Conservation (phyloP, 2,888 invertebrate genomes). For the Dasysyrphus albostriatus region DNA sequence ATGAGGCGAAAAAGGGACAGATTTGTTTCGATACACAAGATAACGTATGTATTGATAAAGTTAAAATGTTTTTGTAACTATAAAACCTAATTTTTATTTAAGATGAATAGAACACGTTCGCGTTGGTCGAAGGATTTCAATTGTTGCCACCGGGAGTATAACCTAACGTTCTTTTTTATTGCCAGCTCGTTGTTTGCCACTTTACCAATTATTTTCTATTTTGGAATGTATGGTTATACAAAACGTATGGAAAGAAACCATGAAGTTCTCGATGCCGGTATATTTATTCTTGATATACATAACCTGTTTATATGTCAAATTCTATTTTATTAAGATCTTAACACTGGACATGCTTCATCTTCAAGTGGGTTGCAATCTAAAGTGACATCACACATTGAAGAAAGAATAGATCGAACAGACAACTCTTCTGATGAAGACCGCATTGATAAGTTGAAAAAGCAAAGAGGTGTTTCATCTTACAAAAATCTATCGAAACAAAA, state of each 20-base stretch:
- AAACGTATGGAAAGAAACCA: constrained; percentile 79
- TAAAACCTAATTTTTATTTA: background rate
- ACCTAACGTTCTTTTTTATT: constrained; percentile 77
- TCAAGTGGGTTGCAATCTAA: constrained; percentile 5
- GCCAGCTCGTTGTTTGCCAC: constrained; percentile 76
- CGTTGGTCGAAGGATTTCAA: constrained; percentile 80
- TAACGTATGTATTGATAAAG: constrained; percentile 9
- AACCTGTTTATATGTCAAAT: background rate
- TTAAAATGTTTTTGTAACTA: background rate
- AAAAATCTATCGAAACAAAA: background rate
- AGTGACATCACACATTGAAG: background rate
- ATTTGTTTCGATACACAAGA: constrained; percentile 65
- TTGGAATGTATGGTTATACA: constrained; percentile 77
- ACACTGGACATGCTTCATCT: constrained; percentile 31
- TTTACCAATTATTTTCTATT: constrained; percentile 80
- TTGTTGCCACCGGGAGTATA: constrained; percentile 80
- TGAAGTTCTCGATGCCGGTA: constrained; percentile 78
- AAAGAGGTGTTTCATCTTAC: background rate
- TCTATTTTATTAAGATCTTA: constrained; percentile 17
- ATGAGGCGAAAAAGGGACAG: constrained; percentile 38
- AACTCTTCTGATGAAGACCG: background rate
- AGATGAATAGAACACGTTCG: constrained; percentile 81
- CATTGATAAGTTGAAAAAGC: background rate
- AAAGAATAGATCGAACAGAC: background rate
- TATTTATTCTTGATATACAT: background rate